Evolutionary conservation across 2,797 vertebrate genomes (phyloP).

Genomic region (Micrastur ruficollis): DNA sequence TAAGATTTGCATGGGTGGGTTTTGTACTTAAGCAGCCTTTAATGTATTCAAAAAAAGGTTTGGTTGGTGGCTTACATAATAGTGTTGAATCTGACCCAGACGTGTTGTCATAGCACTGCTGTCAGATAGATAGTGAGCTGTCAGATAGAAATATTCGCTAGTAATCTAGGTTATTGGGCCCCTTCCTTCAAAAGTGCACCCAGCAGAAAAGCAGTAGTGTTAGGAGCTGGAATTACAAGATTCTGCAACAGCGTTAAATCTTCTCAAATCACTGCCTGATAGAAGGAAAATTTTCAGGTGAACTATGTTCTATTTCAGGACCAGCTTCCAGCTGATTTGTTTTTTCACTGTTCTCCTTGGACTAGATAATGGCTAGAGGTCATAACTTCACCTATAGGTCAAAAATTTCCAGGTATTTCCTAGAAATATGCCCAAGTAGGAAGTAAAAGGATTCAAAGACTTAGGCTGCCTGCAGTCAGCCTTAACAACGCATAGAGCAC

Average conservation of each 20-base stretch:
- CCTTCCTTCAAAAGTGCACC: background rate
- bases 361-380: background rate
- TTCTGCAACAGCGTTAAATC: background rate
- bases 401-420: background rate
- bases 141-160: slow-evolving; percentile 51
- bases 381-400: background rate
- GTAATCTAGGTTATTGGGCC: slow-evolving; percentile 66
- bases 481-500: background rate
- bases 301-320: background rate
- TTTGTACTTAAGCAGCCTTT: slow-evolving; percentile 65
- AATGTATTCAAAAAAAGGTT: slow-evolving; percentile 65
- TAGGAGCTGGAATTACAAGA: background rate
- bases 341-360: background rate
- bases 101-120: slow-evolving; percentile 66
- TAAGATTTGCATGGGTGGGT: slow-evolving; percentile 67
- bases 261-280: background rate
- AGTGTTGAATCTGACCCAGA: slow-evolving; percentile 64
- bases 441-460: background rate
- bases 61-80: slow-evolving; percentile 71
- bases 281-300: background rate
- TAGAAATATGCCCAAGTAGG: background rate
- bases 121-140: slow-evolving; percentile 63
- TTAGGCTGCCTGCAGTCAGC: background rate
- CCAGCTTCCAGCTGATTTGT: background rate
- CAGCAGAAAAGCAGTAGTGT: background rate